Base-by-base conservation (phyloP, 2,113 vertebrate genomes). In the Cygnus buccinator region DNA sequence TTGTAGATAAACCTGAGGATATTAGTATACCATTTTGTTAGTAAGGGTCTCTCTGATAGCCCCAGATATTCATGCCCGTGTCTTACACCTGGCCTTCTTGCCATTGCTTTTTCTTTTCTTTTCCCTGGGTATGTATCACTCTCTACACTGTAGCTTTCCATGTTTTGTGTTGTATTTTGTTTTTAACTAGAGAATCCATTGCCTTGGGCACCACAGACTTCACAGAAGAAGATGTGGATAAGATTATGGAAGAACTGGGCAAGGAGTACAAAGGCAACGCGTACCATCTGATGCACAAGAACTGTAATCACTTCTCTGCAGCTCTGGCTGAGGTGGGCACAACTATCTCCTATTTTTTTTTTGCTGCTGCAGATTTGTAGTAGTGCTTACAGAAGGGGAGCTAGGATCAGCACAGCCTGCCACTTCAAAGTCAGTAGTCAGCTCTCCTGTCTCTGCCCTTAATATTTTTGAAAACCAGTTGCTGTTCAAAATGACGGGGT, bases 221-320 rank as follows among this genome's bases (percentile, higher is more conserved):
- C 95, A 98, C 98, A 62, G 98, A 99, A 97, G 98, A 99, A 76
- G 98, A 99, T 10, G 98, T 99, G 48, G 98, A 98, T 97, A 99
- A 99, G 96, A 99, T 99, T 96, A 98, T 99, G 98, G 98, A 99
- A 95, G 98, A 99, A 94, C 97, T 99, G n/a, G 98, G 98, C 28
- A 99, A 98, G 94, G 99, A 99, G 79, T 99, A 98, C 94, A 98
- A 98, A 97, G 99, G 98, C 58, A 98, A 98, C 0, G 98, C 98
- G 0, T 99, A 98, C 89, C 98, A 99, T 83, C 97, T 99, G 79
- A 99, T 99, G 99, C 98, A 99, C 97, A 99, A 99, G 97, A 99
- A 99, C 97, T 99, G 98, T 95, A 99, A 98, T 96, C 98, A 99
- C 95, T 99, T 99, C 96, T 99, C 98, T 61, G 98, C 98, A 93